Evolutionary conservation across 2,113 vertebrate genomes (phyloP), one percentile per base, ranked within the genome.

Genomic region (Xiphophorus couchianus): DNA sequence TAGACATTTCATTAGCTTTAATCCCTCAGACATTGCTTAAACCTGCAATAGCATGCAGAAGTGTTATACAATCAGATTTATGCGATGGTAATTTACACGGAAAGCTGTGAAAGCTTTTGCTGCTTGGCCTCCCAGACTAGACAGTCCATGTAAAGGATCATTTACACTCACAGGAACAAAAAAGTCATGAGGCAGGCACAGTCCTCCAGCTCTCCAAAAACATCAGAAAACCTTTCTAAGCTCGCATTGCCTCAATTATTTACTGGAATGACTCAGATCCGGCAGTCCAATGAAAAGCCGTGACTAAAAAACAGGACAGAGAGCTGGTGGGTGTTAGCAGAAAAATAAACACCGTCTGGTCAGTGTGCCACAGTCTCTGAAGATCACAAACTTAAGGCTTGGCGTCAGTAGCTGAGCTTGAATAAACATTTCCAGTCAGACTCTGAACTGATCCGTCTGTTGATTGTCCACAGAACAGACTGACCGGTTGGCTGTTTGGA

Each of bases 171-270:
- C 25, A 68, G 37, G 28, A 22, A 48, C n/a, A 11, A 27, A 15
- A 19, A 48, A 74, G 71, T 75, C 70, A 80, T 76, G 19, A 29
- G 15, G 44, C 69, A 31, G 27, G 5, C 28, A 31, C 69, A 29
- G 19, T 67, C 29, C 39, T 73, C 64, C 73, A 33, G 64, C 61
- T 69, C 35, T 84, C 71, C 72, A 62, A 37, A 75, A 75, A 68
- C 35, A 79, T 79, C 62, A 81, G 78, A 80, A 84, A 86, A 63
- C 35, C 80, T 83, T 85, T 64, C 64, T 78, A 76, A 78, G 30
- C 39, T 73, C 42, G 31, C 73, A 73, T 67, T 51, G 71, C 85
- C 73, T 74, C 31, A 82, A 81, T 37, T 86, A 87, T 90, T 79
- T 84, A 78, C 70, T 71, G 64, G 64, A 39, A 61, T 81, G 80